Evolutionary conservation across 2,888 invertebrate genomes (phyloP), one percentile per base, ranked within the genome.

Genomic region (Allacma fusca): DNA sequence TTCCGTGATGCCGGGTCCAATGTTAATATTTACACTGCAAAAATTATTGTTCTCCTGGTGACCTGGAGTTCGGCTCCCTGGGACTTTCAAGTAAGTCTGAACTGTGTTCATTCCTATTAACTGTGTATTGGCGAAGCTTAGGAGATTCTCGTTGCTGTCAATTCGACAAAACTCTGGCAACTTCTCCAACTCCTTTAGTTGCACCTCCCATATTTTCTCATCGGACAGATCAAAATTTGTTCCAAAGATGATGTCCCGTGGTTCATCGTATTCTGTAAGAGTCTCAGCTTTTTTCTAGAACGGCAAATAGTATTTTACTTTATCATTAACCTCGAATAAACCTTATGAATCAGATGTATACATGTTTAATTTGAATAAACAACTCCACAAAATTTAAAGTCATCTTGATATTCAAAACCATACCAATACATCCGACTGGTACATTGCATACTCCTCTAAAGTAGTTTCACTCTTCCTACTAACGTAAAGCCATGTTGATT

Each of bases 1-100:
- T 83, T 90, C 89, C 84, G 89, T 90, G 83, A 90, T 89, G 1
- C 89, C 89, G 1, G 90, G 90, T 0, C 90, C 90, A 78, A 90
- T 88, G 85, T 90, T 90, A 79, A 90, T 87, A 84, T 90, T 90
- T 44, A 90, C 86, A 9, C 88, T 87, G 73, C 88, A 88, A 83
- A 88, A 89, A 82, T 88, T 88, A 84, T 89, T 88, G 85, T 89
- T 89, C 83, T 90, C 89, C 83, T 89, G 88, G 83, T 90, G 90
- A 19, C 88, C 89, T 2, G 79, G 78, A 2, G 78, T 79, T 64
- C 78, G 28, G 21, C 70, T 65, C 5, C 79, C 75, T 13, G 75
- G 75, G 19, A 76, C 86, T 85, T 90, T 90, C 89, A 90, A 89
- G 85, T 89, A 89, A 44, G 90, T 85, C 84, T 90, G 89, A 21